A percentile compares a stretch with the other conserved stretches of the same genome.
These are phyloP conservation scores for Meteorus sp. DNA, from an alignment of 1,140 invertebrate genomes.

Conservation along the genomic window DNA sequence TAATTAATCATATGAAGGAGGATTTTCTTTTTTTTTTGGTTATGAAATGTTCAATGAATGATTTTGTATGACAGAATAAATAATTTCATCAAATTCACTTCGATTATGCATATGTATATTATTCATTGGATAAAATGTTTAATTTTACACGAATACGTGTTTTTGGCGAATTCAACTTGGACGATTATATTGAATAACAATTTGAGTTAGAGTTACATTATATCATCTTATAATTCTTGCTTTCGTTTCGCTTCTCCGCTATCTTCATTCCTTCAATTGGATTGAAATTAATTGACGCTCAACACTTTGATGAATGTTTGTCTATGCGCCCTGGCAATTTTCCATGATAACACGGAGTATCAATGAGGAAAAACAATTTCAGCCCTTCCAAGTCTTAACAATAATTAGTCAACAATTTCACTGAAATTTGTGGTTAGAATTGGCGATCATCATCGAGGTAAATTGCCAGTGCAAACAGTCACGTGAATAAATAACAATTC, in stretches of 20 bases:
- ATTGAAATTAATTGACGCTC: background rate
- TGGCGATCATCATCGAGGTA: slow-evolving; percentile 13
- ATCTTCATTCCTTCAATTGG: no score
- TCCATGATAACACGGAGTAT: background rate
- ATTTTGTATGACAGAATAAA: background rate
- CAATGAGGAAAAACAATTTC: no score
- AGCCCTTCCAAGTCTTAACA: no score
- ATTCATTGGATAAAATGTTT: background rate
- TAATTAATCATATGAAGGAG: background rate
- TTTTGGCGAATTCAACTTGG: no score
- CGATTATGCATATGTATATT: background rate
- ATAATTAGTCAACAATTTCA: no score
- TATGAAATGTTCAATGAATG: no score
- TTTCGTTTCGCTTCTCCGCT: no score
- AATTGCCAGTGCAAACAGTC: slow-evolving; percentile 23
- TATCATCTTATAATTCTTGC: no score
- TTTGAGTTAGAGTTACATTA: no score
- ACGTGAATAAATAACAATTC: background rate
- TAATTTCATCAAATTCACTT: background rate
- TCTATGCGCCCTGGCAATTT: slow-evolving; percentile 10
- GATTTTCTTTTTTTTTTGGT: no score
- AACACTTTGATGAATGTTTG: background rate
- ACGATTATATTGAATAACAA: no score
- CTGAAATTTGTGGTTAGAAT: no score
- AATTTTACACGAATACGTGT: background rate